phyloP scores from a whole-genome alignment of 2,888 invertebrate genomes.

The Pilophorus perplexus region DNA sequence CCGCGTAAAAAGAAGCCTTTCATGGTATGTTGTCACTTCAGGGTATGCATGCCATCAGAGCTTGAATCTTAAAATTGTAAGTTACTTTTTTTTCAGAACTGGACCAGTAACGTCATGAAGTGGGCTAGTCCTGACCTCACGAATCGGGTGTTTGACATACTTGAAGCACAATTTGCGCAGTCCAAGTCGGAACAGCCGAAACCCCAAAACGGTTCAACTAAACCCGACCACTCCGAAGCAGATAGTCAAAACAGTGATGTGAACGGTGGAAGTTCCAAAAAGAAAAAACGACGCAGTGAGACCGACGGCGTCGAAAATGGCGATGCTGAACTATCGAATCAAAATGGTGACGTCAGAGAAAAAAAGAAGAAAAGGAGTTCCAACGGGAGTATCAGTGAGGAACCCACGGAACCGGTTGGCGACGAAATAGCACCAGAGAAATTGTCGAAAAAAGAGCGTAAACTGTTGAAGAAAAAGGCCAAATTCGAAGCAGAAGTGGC shows the following conservation, averaged over 20 bases:
- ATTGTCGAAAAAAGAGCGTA: slow-evolving; percentile 40
- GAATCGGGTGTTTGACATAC: too few species aligned
- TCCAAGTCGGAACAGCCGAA: too few species aligned
- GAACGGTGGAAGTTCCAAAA: too few species aligned
- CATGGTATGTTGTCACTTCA: background rate
- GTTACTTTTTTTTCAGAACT: slow-evolving; percentile 22
- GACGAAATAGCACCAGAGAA: background rate
- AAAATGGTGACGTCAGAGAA: background rate
- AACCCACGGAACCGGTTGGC: too few species aligned
- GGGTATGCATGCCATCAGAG: background rate
- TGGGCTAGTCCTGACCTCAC: too few species aligned
- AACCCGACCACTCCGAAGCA: too few species aligned
- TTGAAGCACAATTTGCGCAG: background rate
- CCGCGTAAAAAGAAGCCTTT: slow-evolving; percentile 44
- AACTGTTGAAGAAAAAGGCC: slow-evolving; percentile 40
- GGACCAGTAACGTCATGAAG: background rate
- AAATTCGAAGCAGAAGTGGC: slow-evolving; percentile 42
- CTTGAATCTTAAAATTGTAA: background rate
- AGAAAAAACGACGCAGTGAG: too few species aligned
- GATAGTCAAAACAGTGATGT: too few species aligned
- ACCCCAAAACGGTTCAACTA: too few species aligned
- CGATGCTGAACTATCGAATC: background rate
- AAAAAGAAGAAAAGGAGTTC: background rate
- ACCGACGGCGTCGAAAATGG: too few species aligned
- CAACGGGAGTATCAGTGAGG: background rate